phyloP scores from a whole-genome alignment of 2,113 vertebrate species.

The Chaenocephalus aceratus region DNA sequence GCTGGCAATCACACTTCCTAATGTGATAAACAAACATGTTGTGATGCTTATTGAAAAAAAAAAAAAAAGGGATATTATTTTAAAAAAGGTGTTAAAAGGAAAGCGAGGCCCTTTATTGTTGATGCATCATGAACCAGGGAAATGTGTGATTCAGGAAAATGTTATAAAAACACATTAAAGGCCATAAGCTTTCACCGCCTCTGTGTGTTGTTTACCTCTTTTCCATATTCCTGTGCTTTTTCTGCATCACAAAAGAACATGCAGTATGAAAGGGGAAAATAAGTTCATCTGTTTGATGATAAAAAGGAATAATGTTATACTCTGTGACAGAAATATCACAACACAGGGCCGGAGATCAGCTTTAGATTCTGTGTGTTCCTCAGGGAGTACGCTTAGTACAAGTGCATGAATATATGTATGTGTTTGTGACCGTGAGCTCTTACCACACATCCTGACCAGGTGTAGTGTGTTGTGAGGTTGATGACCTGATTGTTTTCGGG shows the following conservation, averaged over 20 bases:
- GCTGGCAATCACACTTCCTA: conserved; percentile 54
- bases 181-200: conserved; percentile 41
- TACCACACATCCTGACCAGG: conserved; percentile 94
- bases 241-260: conserved; percentile 32
- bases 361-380: background rate
- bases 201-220: conserved; percentile 16
- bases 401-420: background rate
- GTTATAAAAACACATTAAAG: conserved; percentile 49
- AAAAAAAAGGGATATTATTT: conserved; percentile 13
- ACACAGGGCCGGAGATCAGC: conserved; percentile 36
- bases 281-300: conserved; percentile 18
- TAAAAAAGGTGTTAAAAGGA: conserved; percentile 11
- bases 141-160: conserved; percentile 49
- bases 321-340: background rate
- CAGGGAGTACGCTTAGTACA: background rate
- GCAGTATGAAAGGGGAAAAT: conserved; percentile 25
- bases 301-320: conserved; percentile 12
- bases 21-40: conserved; percentile 62
- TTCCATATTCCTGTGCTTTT: conserved; percentile 16
- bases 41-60: conserved; percentile 47
- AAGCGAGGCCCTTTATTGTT: conserved; percentile 23
- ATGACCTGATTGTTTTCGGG: conserved; percentile 96
- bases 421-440: conserved; percentile 42
- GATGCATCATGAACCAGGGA: conserved; percentile 45
- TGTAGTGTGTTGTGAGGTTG: conserved; percentile 93